These are phyloP conservation scores for Alitta virens DNA, from an alignment of 2,888 invertebrate species.

Conservation along the genomic window DNA sequence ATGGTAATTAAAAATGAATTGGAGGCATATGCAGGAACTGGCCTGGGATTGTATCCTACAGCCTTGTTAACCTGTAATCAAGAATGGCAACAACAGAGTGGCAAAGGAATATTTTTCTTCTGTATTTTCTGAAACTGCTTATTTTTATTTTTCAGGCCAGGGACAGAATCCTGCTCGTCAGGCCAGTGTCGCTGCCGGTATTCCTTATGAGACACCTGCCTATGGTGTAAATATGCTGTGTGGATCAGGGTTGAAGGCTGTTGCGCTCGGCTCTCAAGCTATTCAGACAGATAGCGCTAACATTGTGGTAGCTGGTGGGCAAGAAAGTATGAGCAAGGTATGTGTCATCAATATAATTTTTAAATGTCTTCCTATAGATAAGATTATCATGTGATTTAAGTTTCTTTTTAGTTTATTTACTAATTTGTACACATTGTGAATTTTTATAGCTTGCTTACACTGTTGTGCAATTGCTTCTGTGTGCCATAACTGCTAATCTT, in stretches of 20 bases:
- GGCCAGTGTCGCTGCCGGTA: slow-evolving; percentile 71
- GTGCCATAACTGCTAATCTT: no score
- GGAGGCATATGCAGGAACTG: no score
- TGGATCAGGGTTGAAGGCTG: slow-evolving; percentile 72
- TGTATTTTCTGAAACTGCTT: not conserved
- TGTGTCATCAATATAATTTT: not conserved
- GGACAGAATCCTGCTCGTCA: slow-evolving; percentile 64
- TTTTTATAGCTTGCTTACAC: no score
- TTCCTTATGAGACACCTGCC: slow-evolving; percentile 71
- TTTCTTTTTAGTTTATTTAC: no score
- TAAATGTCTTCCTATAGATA: not conserved
- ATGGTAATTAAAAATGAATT: no score
- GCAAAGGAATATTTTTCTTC: no score
- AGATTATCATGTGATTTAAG: not conserved
- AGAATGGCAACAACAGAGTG: no score
- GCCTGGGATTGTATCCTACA: no score
- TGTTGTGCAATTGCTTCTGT: no score
- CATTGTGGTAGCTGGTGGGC: slow-evolving; percentile 76
- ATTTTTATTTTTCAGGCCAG: slow-evolving; percentile 61
- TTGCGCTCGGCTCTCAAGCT: slow-evolving; percentile 69
- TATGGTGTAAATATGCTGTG: slow-evolving; percentile 76
- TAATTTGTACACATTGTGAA: no score
- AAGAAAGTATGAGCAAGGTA: slow-evolving; percentile 75
- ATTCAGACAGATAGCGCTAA: slow-evolving; percentile 68
- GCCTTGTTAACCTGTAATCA: no score